These are phyloP conservation scores for Aphelocoma californica DNA, from an alignment of 2,797 vertebrate species.

Conservation along the genomic window DNA sequence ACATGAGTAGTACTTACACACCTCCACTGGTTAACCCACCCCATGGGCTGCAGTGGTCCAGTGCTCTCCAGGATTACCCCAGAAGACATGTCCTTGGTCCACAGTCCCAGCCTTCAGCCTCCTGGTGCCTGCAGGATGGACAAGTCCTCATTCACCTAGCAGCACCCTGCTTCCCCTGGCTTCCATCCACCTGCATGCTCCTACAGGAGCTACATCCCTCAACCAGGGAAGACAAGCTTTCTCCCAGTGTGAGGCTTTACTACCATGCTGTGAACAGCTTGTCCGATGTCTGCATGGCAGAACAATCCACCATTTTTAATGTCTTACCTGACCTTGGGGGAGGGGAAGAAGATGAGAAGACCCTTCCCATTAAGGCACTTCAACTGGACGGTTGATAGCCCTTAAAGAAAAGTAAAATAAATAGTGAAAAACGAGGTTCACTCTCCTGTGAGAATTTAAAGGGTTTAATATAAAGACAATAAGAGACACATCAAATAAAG, in stretches of 20 bases:
- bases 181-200: not conserved
- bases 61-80: accelerated
- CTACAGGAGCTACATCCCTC: accelerated
- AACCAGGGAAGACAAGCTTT: not conserved
- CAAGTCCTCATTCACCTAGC: accelerated
- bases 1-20: too few species aligned
- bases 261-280: not conserved
- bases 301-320: conserved; percentile 42
- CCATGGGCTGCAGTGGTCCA: not conserved
- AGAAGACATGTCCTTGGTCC: not conserved
- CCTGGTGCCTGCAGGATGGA: not conserved
- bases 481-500: too few species aligned
- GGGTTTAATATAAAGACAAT: too few species aligned
- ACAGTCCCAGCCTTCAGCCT: not conserved
- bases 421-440: not conserved
- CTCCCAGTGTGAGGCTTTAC: not conserved
- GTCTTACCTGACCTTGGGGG: not conserved
- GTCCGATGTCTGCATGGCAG: not conserved
- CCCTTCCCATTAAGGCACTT: not conserved
- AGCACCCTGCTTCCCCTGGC: not conserved
- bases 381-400: not conserved
- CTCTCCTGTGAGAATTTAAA: too few species aligned
- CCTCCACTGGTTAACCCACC: accelerated
- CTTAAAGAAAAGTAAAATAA: not conserved
- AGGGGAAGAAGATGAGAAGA: not conserved